A percentile compares a stretch with the other conserved stretches of the same genome.
These are phyloP conservation scores for Oreotrochilus melanogaster DNA, from an alignment of 2,113 vertebrate species.

Conservation along the genomic window DNA sequence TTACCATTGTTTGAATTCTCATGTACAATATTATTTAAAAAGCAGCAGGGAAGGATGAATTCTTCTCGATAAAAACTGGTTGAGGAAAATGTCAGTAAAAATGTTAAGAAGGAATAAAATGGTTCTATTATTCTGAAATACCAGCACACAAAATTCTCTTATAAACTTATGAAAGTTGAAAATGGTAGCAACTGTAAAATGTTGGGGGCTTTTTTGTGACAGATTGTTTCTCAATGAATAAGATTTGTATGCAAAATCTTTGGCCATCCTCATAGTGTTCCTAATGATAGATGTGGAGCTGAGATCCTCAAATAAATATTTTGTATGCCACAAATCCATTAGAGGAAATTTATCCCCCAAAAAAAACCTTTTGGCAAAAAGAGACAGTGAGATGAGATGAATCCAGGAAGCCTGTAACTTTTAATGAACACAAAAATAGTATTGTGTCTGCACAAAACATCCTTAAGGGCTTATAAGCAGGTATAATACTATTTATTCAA, in stretches of 20 bases:
- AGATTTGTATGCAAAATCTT: not conserved
- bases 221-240: not conserved
- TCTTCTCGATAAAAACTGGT: not conserved
- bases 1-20: not conserved
- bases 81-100: not conserved
- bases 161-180: not conserved
- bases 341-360: not conserved
- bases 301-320: not conserved
- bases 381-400: not conserved
- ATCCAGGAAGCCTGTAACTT: not conserved
- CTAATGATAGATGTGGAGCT: not conserved
- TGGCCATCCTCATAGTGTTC: not conserved
- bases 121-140: not conserved
- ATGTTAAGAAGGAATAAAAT: not conserved
- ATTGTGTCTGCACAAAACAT: not conserved
- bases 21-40: not conserved
- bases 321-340: not conserved
- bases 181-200: not conserved
- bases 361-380: not conserved
- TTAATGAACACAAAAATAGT: not conserved
- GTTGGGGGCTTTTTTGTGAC: not conserved
- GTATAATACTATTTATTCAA: not conserved
- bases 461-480: not conserved
- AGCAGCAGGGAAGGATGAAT: not conserved
- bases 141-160: not conserved